A percentile compares a stretch with the other conserved stretches of the same genome.
These are phyloP conservation scores for Chaetophractus vellerosus DNA, from an alignment of 2,797 vertebrate species.

Conservation along the genomic window DNA sequence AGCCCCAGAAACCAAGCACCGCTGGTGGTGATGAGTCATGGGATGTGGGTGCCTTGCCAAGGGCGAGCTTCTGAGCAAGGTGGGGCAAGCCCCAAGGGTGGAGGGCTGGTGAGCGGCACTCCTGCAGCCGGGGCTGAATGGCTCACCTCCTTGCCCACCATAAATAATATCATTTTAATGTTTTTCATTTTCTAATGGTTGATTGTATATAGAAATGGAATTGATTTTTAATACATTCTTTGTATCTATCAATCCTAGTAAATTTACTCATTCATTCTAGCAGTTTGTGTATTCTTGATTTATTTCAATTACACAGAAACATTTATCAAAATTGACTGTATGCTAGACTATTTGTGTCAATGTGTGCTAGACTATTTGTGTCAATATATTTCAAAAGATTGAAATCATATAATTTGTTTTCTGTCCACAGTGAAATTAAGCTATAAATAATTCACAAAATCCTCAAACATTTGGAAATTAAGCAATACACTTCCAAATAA, in stretches of 20 bases:
- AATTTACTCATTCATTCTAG: background rate
- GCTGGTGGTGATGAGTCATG: background rate
- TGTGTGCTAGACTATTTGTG: background rate
- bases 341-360: background rate
- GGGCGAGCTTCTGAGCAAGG: background rate
- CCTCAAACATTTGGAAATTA: background rate
- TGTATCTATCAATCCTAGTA: background rate
- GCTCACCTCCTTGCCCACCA: background rate
- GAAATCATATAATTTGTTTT: background rate
- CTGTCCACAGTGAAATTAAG: background rate
- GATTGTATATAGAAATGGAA: background rate
- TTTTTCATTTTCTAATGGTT: background rate
- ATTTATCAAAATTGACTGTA: background rate
- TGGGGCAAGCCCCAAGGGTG: background rate
- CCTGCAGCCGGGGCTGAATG: background rate
- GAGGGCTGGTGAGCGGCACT: background rate
- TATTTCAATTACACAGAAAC: conserved; percentile 10
- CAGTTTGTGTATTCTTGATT: background rate
- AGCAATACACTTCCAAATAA: background rate
- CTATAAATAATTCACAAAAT: background rate
- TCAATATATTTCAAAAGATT: background rate
- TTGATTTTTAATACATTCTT: background rate
- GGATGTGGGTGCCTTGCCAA: background rate
- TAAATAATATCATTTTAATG: background rate
- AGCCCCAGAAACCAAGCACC: too few relatives aligned